A percentile compares a stretch with the other conserved stretches of the same genome.
phyloP scores from a whole-genome alignment of 2,888 invertebrate genomes.

The Thera britannica region DNA sequence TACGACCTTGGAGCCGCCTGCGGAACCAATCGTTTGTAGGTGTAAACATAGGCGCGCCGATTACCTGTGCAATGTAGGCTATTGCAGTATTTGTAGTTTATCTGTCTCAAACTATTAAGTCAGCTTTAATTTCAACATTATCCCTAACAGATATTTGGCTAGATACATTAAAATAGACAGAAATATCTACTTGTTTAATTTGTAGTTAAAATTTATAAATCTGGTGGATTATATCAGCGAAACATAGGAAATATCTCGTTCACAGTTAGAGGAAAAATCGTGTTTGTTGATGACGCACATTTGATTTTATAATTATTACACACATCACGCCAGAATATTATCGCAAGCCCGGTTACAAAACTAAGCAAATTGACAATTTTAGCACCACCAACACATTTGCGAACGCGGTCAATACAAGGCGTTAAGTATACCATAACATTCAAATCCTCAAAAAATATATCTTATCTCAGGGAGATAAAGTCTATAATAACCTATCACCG shows the following conservation, averaged over 20 bases:
- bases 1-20: slow-evolving; percentile 67
- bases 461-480: slow-evolving; percentile 16
- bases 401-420: slow-evolving; percentile 13
- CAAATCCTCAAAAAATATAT: not conserved
- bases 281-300: slow-evolving; percentile 4
- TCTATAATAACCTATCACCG: slow-evolving; percentile 19
- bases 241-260: slow-evolving; percentile 26
- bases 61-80: slow-evolving; percentile 44
- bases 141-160: not conserved
- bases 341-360: slow-evolving; percentile 3
- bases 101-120: slow-evolving; percentile 15
- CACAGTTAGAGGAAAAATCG: slow-evolving; percentile 13
- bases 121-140: not conserved
- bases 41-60: slow-evolving; percentile 60
- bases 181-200: not conserved
- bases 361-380: slow-evolving; percentile 10
- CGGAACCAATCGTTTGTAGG: slow-evolving; percentile 66
- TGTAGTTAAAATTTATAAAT: not conserved
- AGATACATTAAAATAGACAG: not conserved
- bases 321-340: not conserved
- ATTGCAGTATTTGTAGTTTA: slow-evolving; percentile 21
- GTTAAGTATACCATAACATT: slow-evolving; percentile 1
- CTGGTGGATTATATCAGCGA: slow-evolving; percentile 14
- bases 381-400: slow-evolving; percentile 17
- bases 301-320: slow-evolving; percentile 8